phyloP scores from a whole-genome alignment of 2,113 vertebrate genomes.

The Alaudala cheleensis region DNA sequence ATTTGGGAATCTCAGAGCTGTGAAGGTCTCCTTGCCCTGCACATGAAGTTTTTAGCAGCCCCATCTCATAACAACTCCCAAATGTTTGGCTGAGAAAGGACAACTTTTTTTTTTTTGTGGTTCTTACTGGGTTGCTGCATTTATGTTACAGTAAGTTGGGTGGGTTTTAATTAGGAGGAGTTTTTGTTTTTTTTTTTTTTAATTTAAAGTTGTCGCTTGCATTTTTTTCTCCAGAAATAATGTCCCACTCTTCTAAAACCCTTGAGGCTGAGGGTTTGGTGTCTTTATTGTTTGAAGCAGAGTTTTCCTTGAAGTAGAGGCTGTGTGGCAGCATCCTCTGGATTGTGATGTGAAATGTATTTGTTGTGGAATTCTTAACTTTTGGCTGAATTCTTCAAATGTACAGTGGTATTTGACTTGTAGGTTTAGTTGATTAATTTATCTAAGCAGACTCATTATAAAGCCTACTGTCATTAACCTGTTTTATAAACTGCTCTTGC shows the following conservation, averaged over 20 bases:
- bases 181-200: not conserved
- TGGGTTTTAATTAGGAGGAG: not conserved
- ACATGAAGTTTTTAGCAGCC: not conserved
- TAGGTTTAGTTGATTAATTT: not conserved
- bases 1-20: not conserved
- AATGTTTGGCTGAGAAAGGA: not conserved
- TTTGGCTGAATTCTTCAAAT: not conserved
- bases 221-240: not conserved
- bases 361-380: not conserved
- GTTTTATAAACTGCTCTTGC: not conserved
- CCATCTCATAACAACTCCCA: not conserved
- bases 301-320: not conserved
- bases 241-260: not conserved
- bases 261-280: not conserved
- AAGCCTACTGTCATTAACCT: not conserved
- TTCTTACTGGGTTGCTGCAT: not conserved
- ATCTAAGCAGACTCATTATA: not conserved
- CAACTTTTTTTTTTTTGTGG: not conserved
- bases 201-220: not conserved
- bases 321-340: fast-evolving
- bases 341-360: not conserved
- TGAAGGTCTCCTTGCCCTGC: not conserved
- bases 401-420: not conserved
- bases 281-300: not conserved
- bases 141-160: not conserved